A percentile compares a stretch with the other conserved stretches of the same genome.
Conservation (phyloP, 1,140 invertebrate species). For the Hyposmocoma kahamanoa region DNA sequence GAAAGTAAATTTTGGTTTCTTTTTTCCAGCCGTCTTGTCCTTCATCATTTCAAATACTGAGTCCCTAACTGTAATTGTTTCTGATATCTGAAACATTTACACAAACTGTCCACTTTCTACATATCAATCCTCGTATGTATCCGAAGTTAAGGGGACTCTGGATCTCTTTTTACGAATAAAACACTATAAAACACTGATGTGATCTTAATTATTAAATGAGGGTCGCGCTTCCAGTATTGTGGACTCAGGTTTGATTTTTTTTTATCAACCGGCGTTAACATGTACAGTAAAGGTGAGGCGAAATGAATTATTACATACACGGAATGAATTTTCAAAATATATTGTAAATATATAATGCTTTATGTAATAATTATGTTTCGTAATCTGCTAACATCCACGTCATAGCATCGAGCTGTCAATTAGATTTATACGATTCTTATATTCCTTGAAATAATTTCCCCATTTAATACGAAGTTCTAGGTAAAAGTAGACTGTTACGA, state of each 20-base stretch:
- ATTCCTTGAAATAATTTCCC: slow-evolving; percentile 68
- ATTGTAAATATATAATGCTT: slow-evolving; percentile 68
- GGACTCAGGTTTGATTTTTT: neutral
- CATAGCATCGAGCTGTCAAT: slow-evolving; percentile 62
- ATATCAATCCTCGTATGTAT: slow-evolving; percentile 57
- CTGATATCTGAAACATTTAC: too few species aligned
- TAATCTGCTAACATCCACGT: slow-evolving; percentile 62
- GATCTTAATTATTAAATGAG: slow-evolving; percentile 21
- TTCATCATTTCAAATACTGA: too few species aligned
- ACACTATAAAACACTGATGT: neutral
- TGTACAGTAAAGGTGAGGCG: slow-evolving; percentile 57
- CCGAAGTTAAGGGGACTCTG: slow-evolving; percentile 30
- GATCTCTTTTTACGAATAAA: slow-evolving; percentile 37
- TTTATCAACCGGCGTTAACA: too few species aligned
- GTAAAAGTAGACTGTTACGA: slow-evolving; percentile 66
- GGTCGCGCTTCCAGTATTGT: slow-evolving; percentile 25
- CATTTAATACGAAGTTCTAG: slow-evolving; percentile 52
- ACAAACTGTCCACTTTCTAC: too few species aligned
- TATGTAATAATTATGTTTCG: slow-evolving; percentile 67
- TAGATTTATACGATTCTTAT: slow-evolving; percentile 62
- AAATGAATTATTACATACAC: slow-evolving; percentile 58
- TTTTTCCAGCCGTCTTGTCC: too few species aligned
- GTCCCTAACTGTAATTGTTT: too few species aligned
- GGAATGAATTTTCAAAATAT: slow-evolving; percentile 57
- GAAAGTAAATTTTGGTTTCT: too few species aligned